A percentile compares a stretch with the other conserved stretches of the same genome.
Conservation (phyloP, 2,888 invertebrate genomes). For the Epiblema foenella region DNA sequence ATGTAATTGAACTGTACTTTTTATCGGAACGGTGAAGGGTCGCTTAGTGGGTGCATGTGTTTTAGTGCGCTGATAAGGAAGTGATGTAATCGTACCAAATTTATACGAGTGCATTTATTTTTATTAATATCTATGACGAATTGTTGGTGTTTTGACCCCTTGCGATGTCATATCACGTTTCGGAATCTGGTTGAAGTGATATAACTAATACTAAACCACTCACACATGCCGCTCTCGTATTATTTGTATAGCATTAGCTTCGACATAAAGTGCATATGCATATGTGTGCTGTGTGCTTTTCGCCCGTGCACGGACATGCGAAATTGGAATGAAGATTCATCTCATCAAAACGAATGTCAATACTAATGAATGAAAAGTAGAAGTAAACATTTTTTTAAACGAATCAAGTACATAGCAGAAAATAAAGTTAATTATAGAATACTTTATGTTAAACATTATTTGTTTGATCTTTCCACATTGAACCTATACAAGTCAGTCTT, state of each 20-base stretch:
- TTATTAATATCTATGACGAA: constrained; percentile 5
- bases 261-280: too few species aligned
- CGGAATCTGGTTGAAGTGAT: background rate
- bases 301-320: too few species aligned
- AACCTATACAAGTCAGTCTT: background rate
- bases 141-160: background rate
- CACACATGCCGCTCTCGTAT: background rate
- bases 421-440: too few species aligned
- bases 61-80: constrained; percentile 65
- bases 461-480: background rate
- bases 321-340: too few species aligned
- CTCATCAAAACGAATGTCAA: too few species aligned
- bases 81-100: constrained; percentile 48
- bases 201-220: background rate
- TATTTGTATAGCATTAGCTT: too few species aligned
- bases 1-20: constrained; percentile 46
- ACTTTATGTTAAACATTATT: background rate
- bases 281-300: too few species aligned
- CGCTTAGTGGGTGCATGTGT: constrained; percentile 68
- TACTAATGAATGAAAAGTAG: too few species aligned
- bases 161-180: too few species aligned
- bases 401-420: too few species aligned
- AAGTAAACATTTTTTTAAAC: too few species aligned
- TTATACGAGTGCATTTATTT: constrained; percentile 10
- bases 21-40: constrained; percentile 62